Evolutionary conservation across 2,797 vertebrate species (phyloP).

Genomic region (Phataginus tricuspis): DNA sequence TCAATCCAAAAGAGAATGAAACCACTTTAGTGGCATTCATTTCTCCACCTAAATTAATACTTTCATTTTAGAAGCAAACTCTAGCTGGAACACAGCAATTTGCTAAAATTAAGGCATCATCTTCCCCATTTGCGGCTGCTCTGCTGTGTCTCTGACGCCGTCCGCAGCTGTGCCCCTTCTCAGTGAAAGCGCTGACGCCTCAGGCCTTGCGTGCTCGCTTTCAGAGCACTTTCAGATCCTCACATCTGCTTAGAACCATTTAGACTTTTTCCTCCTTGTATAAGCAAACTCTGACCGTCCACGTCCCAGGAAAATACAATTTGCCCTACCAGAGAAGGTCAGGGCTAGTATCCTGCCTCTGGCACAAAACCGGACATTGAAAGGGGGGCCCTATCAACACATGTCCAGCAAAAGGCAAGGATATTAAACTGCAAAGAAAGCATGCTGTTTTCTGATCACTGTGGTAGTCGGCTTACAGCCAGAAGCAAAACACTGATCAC

Average conservation of each 20-base stretch:
- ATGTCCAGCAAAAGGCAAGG: not conserved
- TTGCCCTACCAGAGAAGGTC: not conserved
- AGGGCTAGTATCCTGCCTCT: not conserved
- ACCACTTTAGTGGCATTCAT: slow-evolving; percentile 62
- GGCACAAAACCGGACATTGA: not conserved
- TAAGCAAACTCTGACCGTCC: slow-evolving; percentile 9
- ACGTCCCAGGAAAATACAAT: slow-evolving; percentile 24
- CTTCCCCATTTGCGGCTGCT: slow-evolving; percentile 59
- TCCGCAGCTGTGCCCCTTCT: slow-evolving; percentile 61
- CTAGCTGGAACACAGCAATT: slow-evolving; percentile 75
- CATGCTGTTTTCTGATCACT: not conserved
- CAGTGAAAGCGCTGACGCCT: not conserved
- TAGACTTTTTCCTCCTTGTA: not conserved
- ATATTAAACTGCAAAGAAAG: not conserved
- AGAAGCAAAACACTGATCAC: slow-evolving; percentile 23
- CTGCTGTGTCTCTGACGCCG: slow-evolving; percentile 55
- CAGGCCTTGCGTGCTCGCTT: not conserved
- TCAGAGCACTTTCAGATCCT: slow-evolving; percentile 57
- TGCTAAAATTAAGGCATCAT: slow-evolving; percentile 72
- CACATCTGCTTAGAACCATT: slow-evolving; percentile 61
- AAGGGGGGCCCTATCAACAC: not conserved
- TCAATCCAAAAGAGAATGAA: slow-evolving; percentile 74
- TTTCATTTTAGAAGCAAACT: slow-evolving; percentile 76
- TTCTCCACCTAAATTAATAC: slow-evolving; percentile 71
- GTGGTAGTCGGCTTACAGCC: not conserved